Evolutionary conservation across 2,888 invertebrate genomes (phyloP).

Genomic region (Ichneumoninae sp.): DNA sequence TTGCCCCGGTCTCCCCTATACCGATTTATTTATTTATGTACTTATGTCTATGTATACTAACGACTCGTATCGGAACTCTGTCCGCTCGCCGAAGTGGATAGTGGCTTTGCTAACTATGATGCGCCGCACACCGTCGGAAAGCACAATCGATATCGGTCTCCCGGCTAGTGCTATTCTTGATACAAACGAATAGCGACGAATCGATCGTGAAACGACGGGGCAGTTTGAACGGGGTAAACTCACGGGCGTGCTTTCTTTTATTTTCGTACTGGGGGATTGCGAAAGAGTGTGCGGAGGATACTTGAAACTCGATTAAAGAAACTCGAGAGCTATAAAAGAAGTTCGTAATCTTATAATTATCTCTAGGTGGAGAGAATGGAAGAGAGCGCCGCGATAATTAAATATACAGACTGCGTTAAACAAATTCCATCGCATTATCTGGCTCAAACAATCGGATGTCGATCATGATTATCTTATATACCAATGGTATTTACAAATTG

Average conservation of each 20-base stretch:
- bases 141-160: slow-evolving; percentile 6
- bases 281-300: neutral
- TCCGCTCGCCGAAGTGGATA: neutral
- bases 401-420: neutral
- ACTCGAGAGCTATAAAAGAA: slow-evolving; percentile 12
- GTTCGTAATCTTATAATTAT: slow-evolving; percentile 7
- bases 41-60: no score
- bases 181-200: slow-evolving; percentile 6
- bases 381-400: neutral
- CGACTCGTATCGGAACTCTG: no score
- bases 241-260: neutral
- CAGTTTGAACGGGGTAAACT: neutral
- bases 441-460: neutral
- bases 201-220: neutral
- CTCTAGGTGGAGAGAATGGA: neutral
- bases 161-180: neutral
- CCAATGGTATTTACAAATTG: neutral
- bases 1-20: no score
- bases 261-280: neutral
- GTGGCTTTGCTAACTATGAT: neutral
- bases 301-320: slow-evolving; percentile 7
- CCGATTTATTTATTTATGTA: no score
- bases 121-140: neutral
- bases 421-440: neutral
- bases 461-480: neutral